Evolutionary conservation across 2,113 vertebrate species (phyloP).

Genomic region (Gavialis gangeticus): DNA sequence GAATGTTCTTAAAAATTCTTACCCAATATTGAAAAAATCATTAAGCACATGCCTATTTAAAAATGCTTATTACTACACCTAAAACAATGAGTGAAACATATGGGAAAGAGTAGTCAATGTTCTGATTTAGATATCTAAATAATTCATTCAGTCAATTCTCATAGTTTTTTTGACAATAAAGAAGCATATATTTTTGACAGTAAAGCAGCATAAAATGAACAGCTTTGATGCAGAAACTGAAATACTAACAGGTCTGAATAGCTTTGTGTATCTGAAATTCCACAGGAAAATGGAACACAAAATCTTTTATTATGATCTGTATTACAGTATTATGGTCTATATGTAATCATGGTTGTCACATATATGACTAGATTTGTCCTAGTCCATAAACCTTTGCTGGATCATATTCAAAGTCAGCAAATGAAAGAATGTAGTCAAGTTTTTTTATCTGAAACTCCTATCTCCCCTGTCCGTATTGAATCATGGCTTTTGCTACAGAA

Average conservation of each 20-base stretch:
- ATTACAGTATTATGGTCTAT: neutral
- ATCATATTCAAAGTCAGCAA: constrained; percentile 7
- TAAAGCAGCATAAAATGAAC: neutral
- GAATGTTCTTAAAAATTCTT: neutral
- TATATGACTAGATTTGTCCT: neutral
- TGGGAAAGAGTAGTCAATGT: neutral
- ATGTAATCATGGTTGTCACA: neutral
- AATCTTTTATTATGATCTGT: neutral
- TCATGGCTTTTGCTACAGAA: neutral
- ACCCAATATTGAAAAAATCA: neutral
- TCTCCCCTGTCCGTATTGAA: neutral
- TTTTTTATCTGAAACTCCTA: neutral
- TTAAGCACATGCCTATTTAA: neutral
- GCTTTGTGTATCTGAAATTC: neutral
- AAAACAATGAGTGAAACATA: neutral
- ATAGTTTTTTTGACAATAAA: neutral
- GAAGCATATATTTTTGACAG: neutral
- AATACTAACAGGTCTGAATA: neutral
- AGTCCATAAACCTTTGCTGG: neutral
- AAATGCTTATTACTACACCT: neutral
- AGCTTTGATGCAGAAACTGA: neutral
- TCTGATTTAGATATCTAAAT: neutral
- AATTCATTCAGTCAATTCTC: neutral
- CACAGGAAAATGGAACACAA: neutral
- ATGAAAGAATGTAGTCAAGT: neutral